Evolutionary conservation across 2,888 invertebrate species (phyloP), one percentile per base, ranked within the genome.

Genomic region (Antheraea assamensis): DNA sequence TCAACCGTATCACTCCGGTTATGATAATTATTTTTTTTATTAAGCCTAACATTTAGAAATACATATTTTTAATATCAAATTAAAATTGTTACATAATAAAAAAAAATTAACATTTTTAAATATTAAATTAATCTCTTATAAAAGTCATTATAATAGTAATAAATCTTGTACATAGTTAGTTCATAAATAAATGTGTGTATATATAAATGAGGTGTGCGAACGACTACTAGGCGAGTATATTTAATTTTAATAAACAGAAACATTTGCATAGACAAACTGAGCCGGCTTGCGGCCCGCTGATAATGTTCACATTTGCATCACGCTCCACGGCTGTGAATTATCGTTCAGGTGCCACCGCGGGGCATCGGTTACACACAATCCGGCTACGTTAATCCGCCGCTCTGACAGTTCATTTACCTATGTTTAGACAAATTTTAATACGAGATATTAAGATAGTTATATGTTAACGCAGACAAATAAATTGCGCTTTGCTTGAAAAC

Each of bases 191-290:
- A n/a, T n/a, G n/a, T n/a, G n/a, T 42, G 42, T 42, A 42, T 42
- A 42, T 10, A 42, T 13, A 19, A 66, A 66, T 31, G 64, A 66
- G 21, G 2, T 66, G 0, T 58, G 58, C 64, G 27, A 66, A 30
- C 64, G 64, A 31, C 19, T 5, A 30, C 10, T 21, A 58, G 58
- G 78, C 80, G 83, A 91, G 91, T 93, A 93, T 93, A 92, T 92
- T 91, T 92, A 92, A 92, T 92, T 94, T 93, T 91, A 93, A 92
- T 92, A 93, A 90, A 89, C 88, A 87, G 79, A 75, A 61, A 77
- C 83, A 92, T 93, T 93, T 89, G 90, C 92, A 92, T 92, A 90
- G 83, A 81, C 88, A 86, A 88, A 85, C 88, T 78, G 75, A 76
- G 79, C 82, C 81, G 82, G 82, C 85, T 89, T 91, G 92, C 83